phyloP scores from a whole-genome alignment of 2,888 invertebrate species.

The Morpho achilles region DNA sequence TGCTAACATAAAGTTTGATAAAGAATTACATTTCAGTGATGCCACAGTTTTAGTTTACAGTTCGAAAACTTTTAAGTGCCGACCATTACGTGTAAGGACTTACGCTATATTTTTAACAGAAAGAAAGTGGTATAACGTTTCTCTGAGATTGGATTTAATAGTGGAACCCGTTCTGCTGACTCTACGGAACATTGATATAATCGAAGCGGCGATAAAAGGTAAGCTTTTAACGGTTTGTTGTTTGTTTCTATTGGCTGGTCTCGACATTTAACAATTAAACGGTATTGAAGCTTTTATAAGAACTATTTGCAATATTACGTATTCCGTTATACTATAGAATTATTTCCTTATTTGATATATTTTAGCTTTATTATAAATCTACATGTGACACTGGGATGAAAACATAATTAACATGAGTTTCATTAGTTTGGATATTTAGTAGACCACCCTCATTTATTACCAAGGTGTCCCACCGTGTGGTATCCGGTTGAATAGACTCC shows the following conservation, averaged over 20 bases:
- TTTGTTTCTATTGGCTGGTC: conserved; percentile 8
- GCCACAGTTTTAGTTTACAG: conserved; percentile 58
- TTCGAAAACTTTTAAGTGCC: conserved; percentile 41
- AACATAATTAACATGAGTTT: background rate
- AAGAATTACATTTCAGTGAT: conserved; percentile 53
- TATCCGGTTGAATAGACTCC: too few species aligned
- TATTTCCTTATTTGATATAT: too few species aligned
- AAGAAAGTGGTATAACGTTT: conserved; percentile 32
- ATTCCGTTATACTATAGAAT: too few species aligned
- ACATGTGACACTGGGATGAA: background rate
- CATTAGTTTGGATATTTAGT: too few species aligned
- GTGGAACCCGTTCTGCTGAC: conserved; percentile 59
- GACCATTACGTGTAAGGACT: conserved; percentile 49
- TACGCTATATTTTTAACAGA: conserved; percentile 66
- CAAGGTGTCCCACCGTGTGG: too few species aligned
- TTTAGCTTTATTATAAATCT: too few species aligned
- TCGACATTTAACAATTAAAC: background rate
- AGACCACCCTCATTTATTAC: too few species aligned
- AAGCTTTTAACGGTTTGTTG: conserved; percentile 28
- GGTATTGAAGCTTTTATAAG: background rate
- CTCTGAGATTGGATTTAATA: conserved; percentile 47
- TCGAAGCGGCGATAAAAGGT: conserved; percentile 68
- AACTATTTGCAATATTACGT: background rate
- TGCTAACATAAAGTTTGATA: conserved; percentile 49
- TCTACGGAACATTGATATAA: conserved; percentile 54